Percentiles rank a stretch among this genome's conserved stretches.
Evolutionary conservation across 1,140 invertebrate genomes (phyloP).

Genomic region (Drosophila gunungcola): DNA sequence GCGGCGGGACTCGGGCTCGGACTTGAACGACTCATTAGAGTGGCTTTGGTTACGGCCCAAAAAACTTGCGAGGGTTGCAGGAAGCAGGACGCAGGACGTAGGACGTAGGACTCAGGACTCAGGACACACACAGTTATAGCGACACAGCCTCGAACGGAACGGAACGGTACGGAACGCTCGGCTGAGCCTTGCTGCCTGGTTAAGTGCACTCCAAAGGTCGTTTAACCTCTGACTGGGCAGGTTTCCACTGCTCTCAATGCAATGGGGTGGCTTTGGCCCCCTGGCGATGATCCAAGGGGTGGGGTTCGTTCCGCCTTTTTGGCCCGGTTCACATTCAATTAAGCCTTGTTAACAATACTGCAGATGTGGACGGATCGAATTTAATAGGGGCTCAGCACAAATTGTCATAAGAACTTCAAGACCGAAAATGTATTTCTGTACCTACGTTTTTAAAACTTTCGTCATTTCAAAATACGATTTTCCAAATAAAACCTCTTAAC

Average conservation of each 20-base stretch:
- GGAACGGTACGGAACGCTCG: conserved; percentile 17
- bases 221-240: conserved; percentile 49
- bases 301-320: conserved; percentile 20
- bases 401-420: neutral
- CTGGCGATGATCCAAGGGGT: neutral
- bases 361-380: conserved; percentile 6
- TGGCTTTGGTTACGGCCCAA: conserved; percentile 45
- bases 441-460: too few relatives aligned
- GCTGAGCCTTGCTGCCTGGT: conserved; percentile 26
- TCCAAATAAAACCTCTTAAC: too few relatives aligned
- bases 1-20: conserved; percentile 36
- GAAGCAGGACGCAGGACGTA: conserved; percentile 16
- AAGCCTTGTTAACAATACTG: conserved; percentile 27
- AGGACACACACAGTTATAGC: conserved; percentile 7
- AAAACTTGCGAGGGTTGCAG: conserved; percentile 52
- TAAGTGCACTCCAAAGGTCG: conserved; percentile 46
- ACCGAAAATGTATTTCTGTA: too few relatives aligned
- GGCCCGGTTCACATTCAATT: conserved; percentile 52
- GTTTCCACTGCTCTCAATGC: conserved; percentile 30
- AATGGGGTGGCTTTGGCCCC: conserved; percentile 11
- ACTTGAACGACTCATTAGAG: conserved; percentile 60
- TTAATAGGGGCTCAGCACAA: neutral
- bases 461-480: too few relatives aligned
- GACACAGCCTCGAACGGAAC: conserved; percentile 26
- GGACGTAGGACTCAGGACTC: conserved; percentile 23